These are phyloP conservation scores for Trissolcus brochymenae DNA, from an alignment of 2,888 invertebrate species.

Conservation along the genomic window DNA sequence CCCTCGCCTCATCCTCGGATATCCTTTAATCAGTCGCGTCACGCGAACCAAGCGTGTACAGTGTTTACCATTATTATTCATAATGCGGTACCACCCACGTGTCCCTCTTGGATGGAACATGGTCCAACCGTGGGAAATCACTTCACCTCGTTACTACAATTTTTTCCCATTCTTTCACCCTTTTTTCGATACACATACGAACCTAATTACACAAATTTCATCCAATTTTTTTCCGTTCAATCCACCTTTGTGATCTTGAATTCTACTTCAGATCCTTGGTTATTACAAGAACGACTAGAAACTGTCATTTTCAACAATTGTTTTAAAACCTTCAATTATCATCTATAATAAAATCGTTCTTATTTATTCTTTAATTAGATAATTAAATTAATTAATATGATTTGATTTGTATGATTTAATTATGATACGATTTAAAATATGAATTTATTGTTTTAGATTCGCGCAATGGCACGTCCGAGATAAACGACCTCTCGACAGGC, in stretches of 20 bases:
- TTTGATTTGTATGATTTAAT: background rate
- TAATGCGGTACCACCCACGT: slow-evolving; percentile 64
- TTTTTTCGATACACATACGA: background rate
- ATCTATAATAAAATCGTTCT: too few relatives aligned
- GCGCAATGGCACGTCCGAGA: slow-evolving; percentile 73
- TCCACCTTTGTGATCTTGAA: too few relatives aligned
- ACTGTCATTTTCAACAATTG: too few relatives aligned
- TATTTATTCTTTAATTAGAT: too few relatives aligned
- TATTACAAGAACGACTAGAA: too few relatives aligned
- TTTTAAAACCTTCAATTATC: too few relatives aligned
- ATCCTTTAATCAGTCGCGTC: slow-evolving; percentile 66
- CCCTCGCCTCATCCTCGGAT: slow-evolving; percentile 58
- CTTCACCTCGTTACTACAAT: slow-evolving; percentile 21
- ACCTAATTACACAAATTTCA: background rate
- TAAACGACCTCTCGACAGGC: slow-evolving; percentile 70
- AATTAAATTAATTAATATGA: background rate
- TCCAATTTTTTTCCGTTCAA: background rate
- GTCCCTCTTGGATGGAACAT: slow-evolving; percentile 25
- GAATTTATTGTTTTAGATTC: slow-evolving; percentile 65
- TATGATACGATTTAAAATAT: background rate
- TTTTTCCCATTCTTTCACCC: slow-evolving; percentile 16
- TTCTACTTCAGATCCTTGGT: too few relatives aligned
- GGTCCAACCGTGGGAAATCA: slow-evolving; percentile 47
- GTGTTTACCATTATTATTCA: slow-evolving; percentile 64
- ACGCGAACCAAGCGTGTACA: slow-evolving; percentile 63